These are phyloP conservation scores for Chironomus tepperi DNA, from an alignment of 1,140 invertebrate genomes.

Conservation along the genomic window DNA sequence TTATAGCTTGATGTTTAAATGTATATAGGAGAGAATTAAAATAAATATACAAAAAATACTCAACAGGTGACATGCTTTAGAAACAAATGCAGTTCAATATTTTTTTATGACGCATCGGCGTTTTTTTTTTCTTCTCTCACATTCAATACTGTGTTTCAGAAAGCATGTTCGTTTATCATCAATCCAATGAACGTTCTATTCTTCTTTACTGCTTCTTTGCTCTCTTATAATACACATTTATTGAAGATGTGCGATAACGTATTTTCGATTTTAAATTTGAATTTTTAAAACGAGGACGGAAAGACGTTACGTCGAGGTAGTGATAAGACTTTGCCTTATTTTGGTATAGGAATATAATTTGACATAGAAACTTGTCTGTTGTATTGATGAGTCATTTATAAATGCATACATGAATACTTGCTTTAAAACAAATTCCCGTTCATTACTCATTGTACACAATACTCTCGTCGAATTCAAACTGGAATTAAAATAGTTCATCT, in stretches of 20 bases:
- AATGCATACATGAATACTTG: no score
- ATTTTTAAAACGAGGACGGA: neutral
- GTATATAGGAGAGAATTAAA: neutral
- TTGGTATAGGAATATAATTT: no score
- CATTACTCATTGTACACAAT: no score
- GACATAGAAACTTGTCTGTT: no score
- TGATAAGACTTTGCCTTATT: no score
- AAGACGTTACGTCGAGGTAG: neutral
- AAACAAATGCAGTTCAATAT: constrained; percentile 3
- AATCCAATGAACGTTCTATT: neutral
- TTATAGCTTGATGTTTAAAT: neutral
- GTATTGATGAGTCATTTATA: no score
- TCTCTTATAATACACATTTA: neutral
- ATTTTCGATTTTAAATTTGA: neutral
- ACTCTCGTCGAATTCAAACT: no score
- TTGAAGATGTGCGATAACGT: neutral
- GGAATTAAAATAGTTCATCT: no score
- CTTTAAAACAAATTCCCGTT: no score
- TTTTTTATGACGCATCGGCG: constrained; percentile 11
- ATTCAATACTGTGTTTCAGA: neutral
- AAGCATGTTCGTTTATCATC: neutral
- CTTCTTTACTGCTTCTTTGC: no score
- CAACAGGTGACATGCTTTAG: constrained; percentile 11
- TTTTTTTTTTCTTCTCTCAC: neutral
- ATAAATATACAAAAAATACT: neutral